Evolutionary conservation across 2,797 vertebrate genomes (phyloP).

Genomic region (Denticeps clupeoides): DNA sequence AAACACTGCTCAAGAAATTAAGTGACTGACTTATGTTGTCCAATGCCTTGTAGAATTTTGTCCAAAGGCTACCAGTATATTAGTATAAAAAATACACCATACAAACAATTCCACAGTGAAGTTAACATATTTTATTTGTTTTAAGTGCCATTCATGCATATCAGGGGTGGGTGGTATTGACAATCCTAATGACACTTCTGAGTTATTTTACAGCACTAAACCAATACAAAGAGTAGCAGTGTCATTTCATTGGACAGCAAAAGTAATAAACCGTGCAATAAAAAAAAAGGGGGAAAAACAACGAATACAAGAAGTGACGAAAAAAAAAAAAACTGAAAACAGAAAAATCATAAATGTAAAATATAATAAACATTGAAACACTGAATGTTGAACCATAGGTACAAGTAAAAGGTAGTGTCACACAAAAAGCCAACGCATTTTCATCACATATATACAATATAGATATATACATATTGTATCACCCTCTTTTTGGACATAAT

Average conservation of each 20-base stretch:
- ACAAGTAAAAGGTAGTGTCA: constrained; percentile 84
- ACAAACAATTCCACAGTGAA: constrained; percentile 70
- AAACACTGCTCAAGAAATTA: too few species aligned
- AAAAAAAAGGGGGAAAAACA: constrained; percentile 42
- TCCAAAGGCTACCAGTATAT: constrained; percentile 10
- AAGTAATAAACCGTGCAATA: constrained; percentile 94
- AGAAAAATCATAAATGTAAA: constrained; percentile 68
- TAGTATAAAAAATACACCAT: constrained; percentile 36
- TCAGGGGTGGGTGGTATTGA: constrained; percentile 73
- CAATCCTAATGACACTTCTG: constrained; percentile 87
- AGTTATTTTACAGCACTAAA: constrained; percentile 92
- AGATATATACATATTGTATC: constrained; percentile 86
- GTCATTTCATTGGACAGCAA: constrained; percentile 78
- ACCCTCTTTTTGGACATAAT: constrained; percentile 83
- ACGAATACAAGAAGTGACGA: constrained; percentile 68
- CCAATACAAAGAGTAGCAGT: constrained; percentile 83
- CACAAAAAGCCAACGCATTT: constrained; percentile 85
- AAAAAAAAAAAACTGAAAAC: constrained; percentile 42
- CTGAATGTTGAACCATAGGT: constrained; percentile 89
- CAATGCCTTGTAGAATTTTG: too few species aligned
- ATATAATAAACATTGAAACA: constrained; percentile 89
- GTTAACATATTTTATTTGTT: constrained; percentile 85
- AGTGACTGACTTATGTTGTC: too few species aligned
- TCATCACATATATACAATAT: constrained; percentile 96
- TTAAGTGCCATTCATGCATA: constrained; percentile 97